These are phyloP conservation scores for Oplegnathus fasciatus DNA, from an alignment of 2,113 vertebrate species.

Conservation along the genomic window DNA sequence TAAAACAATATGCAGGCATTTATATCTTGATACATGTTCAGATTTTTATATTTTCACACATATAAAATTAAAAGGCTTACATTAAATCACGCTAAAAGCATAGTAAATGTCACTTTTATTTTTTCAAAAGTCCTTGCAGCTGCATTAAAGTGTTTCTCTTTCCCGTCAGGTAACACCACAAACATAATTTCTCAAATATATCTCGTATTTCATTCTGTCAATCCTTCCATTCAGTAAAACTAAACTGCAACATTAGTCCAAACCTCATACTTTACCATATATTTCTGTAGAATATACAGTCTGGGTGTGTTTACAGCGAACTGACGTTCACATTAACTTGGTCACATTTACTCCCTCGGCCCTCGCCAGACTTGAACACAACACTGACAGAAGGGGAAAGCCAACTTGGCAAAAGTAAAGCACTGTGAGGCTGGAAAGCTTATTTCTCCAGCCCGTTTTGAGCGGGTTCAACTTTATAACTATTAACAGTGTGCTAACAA, in stretches of 20 bases:
- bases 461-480: constrained; percentile 27
- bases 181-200: constrained; percentile 2
- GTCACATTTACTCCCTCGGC: constrained; percentile 59
- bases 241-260: constrained; percentile 57
- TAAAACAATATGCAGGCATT: not conserved
- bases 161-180: constrained; percentile 31
- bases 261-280: constrained; percentile 65
- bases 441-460: constrained; percentile 40
- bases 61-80: not conserved
- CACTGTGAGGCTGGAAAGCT: constrained; percentile 55
- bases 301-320: constrained; percentile 80
- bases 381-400: constrained; percentile 70
- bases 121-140: not conserved
- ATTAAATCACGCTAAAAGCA: not conserved
- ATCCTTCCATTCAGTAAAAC: constrained; percentile 63
- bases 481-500: constrained; percentile 58
- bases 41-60: not conserved
- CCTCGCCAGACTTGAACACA: constrained; percentile 68
- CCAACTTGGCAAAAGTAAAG: constrained; percentile 66
- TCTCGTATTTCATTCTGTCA: constrained; percentile 65
- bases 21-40: not conserved
- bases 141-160: constrained; percentile 17
- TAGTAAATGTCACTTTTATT: not conserved
- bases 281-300: constrained; percentile 71
- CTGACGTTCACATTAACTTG: constrained; percentile 78